phyloP scores from a whole-genome alignment of 23 tunicate genomes.

The Trididemnum clinides region DNA sequence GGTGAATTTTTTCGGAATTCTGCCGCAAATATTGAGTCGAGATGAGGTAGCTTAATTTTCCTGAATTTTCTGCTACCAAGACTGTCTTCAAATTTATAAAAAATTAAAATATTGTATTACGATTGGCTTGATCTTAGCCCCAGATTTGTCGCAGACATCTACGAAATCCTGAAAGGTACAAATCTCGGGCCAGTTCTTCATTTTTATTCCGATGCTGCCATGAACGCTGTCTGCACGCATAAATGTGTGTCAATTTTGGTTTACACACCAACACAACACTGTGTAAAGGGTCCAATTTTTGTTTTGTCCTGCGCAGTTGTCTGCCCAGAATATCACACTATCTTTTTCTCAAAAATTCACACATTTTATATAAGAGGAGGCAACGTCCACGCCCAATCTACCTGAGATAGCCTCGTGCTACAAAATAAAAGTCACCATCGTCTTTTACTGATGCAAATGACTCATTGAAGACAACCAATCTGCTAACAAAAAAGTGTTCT shows the following conservation, averaged over 20 bases:
- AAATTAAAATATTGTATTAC: neutral
- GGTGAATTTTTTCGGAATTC: constrained; percentile 12
- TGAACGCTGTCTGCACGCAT: constrained; percentile 27
- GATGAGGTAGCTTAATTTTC: neutral
- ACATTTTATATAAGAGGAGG: constrained; percentile 3
- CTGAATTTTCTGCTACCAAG: neutral
- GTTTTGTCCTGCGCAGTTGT: constrained; percentile 26
- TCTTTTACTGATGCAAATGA: neutral
- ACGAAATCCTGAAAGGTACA: constrained; percentile 12
- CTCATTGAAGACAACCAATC: constrained; percentile 20
- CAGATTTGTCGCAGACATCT: neutral
- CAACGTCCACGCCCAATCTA: constrained; percentile 18
- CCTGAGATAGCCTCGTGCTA: constrained; percentile 21
- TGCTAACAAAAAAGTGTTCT: neutral
- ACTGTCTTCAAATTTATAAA: neutral
- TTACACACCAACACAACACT: constrained; percentile 8
- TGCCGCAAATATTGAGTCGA: neutral
- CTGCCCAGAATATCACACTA: constrained; percentile 12
- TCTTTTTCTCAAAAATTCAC: neutral
- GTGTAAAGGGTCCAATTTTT: constrained; percentile 26
- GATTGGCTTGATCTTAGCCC: neutral
- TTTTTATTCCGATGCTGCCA: constrained; percentile 12
- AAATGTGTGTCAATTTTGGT: constrained; percentile 23
- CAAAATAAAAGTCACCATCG: neutral
- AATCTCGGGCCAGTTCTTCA: neutral